phyloP scores from a whole-genome alignment of 2,113 vertebrate species.

The Thryonomys swinderianus region DNA sequence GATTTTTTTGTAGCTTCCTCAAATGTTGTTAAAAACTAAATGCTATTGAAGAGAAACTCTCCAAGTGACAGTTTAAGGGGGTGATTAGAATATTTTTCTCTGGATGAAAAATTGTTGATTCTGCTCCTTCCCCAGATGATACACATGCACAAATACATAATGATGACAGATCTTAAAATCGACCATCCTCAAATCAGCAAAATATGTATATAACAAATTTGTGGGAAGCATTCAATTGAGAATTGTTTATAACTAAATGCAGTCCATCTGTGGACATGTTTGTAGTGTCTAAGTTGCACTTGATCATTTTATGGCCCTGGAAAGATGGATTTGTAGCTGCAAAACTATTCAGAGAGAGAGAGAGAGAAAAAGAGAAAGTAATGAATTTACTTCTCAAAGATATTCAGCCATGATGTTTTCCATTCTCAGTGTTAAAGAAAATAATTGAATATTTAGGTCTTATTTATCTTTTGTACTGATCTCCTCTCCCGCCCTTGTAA shows the following conservation, averaged over 20 bases:
- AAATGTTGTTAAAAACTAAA: constrained; percentile 37
- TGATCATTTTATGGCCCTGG: constrained; percentile 65
- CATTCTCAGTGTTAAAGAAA: background rate
- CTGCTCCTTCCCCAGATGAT: background rate
- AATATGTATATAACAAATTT: constrained; percentile 65
- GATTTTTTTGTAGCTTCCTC: background rate
- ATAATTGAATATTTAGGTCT: constrained; percentile 5
- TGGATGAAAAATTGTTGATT: constrained; percentile 32
- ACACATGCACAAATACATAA: constrained; percentile 12
- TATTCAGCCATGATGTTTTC: background rate
- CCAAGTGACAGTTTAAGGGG: background rate
- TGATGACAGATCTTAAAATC: constrained; percentile 37
- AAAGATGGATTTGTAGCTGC: constrained; percentile 67
- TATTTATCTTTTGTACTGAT: background rate
- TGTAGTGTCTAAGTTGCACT: constrained; percentile 54
- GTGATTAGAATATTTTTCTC: constrained; percentile 22
- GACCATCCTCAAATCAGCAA: constrained; percentile 19
- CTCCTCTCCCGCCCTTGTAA: background rate
- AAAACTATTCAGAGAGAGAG: background rate
- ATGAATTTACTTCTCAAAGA: constrained; percentile 55
- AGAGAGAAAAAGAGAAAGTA: constrained; percentile 26
- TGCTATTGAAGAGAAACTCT: background rate
- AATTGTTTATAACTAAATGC: constrained; percentile 65
- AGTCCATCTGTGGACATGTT: constrained; percentile 60
- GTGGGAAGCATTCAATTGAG: constrained; percentile 42